phyloP scores from a whole-genome alignment of 2,113 vertebrate species.

The Chloropsis hardwickii region DNA sequence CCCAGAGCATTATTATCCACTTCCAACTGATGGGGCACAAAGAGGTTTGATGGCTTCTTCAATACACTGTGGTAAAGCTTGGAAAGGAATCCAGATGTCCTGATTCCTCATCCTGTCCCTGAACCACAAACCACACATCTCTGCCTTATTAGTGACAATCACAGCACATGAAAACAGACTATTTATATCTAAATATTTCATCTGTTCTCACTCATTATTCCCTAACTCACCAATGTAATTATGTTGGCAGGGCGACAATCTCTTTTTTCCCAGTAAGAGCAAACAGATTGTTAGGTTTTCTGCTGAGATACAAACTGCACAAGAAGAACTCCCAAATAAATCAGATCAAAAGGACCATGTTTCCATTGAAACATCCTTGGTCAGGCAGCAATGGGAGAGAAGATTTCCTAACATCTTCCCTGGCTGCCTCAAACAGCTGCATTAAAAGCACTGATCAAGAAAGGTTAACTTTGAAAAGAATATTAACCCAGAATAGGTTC shows the following conservation, averaged over 20 bases:
- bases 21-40: constrained; percentile 18
- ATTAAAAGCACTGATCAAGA: background rate
- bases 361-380: background rate
- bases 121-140: constrained; percentile 39
- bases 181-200: constrained; percentile 64
- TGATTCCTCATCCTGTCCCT: constrained; percentile 55
- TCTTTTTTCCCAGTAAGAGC: constrained; percentile 5
- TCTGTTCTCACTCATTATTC: constrained; percentile 54
- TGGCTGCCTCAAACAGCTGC: background rate
- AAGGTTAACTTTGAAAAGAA: background rate
- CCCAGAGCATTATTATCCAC: constrained; percentile 20
- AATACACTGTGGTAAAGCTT: constrained; percentile 11
- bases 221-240: constrained; percentile 45
- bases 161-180: constrained; percentile 42
- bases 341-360: background rate
- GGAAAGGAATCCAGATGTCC: constrained; percentile 54
- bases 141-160: constrained; percentile 41
- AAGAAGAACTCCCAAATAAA: background rate
- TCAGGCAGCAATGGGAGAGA: background rate
- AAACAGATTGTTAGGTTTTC: constrained; percentile 45
- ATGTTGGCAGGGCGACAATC: constrained; percentile 22
- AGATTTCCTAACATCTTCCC: background rate
- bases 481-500: background rate
- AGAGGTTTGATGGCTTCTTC: constrained; percentile 18
- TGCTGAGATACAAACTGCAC: constrained; percentile 15